Evolutionary conservation across 2,113 vertebrate genomes (phyloP), one percentile per base, ranked within the genome.

Genomic region (Bufo gargarizans): DNA sequence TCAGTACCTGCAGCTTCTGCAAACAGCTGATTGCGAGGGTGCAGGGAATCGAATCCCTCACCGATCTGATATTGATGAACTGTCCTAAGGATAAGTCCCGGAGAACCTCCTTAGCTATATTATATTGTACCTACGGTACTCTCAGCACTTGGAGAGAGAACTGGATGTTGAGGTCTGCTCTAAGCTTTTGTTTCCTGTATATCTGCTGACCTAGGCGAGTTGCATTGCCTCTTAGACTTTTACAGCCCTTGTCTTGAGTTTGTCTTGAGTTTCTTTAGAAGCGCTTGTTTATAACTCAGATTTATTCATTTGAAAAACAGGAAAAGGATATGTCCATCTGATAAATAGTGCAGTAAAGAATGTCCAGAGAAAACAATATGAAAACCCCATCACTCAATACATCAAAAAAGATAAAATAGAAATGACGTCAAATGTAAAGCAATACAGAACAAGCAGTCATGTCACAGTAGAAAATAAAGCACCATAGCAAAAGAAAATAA

Each of bases 261-360:
- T 12, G 20, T 55, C 50, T 22, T 47, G 14, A 17, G 16, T 9
- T 67, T 83, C 45, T 65, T 83, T 83, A 53, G 58, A 7, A 81
- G 22, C 4, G 5, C 12, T 22, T 71, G 82, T 71, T 84, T 71
- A 55, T 69, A 53, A 53, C 20, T 84, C 67, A 12, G 43, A 45
- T 82, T 82, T 82, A 49, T 82, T 82, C 19, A 49, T 67, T 13
- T 67, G 63, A 45, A 69, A 84, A 84, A 71, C 82, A 84, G 82
- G 82, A 84, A 84, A 84, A 84, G 82, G 82, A 84, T 71, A 84
- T 84, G 20, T 84, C 82, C 47, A 53, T 71, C 63, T 69, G 47
- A 50, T 69, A 67, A 83, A 83, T 61, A 53, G 82, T n/a, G 22
- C 47, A 65, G 20, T 61, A 55, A 84, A 84, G 63, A 33, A 84